Evolutionary conservation across 2,113 vertebrate species (phyloP).

Genomic region (Siniperca chuatsi): DNA sequence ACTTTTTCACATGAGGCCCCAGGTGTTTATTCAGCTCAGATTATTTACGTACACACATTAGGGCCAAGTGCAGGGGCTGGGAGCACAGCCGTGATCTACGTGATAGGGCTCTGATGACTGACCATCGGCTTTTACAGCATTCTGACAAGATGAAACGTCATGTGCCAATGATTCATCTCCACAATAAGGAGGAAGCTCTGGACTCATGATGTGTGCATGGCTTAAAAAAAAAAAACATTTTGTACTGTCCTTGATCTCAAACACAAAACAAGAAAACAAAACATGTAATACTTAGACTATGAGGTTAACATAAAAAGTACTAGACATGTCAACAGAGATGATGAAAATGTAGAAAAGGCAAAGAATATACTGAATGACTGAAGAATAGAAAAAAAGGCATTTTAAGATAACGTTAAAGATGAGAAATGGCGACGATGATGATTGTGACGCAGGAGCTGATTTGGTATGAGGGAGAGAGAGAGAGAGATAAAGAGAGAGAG

Average conservation of each 20-base stretch:
- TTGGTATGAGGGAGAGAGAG: slow-evolving; percentile 40
- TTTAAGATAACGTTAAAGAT: slow-evolving; percentile 55
- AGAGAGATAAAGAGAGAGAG: slow-evolving; percentile 13
- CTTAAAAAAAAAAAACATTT: slow-evolving; percentile 17
- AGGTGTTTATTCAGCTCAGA: slow-evolving; percentile 21
- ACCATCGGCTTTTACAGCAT: slow-evolving; percentile 72
- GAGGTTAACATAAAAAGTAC: slow-evolving; percentile 57
- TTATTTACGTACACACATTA: slow-evolving; percentile 28
- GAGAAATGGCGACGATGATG: slow-evolving; percentile 31
- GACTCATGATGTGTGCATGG: slow-evolving; percentile 64
- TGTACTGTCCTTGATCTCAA: slow-evolving; percentile 48
- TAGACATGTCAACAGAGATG: slow-evolving; percentile 31
- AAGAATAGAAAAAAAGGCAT: slow-evolving; percentile 52
- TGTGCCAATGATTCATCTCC: slow-evolving; percentile 53
- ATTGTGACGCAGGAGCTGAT: slow-evolving; percentile 62
- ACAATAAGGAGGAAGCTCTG: slow-evolving; percentile 73
- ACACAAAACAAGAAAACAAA: slow-evolving; percentile 52
- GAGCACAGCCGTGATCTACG: slow-evolving; percentile 35
- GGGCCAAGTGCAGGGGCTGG: slow-evolving; percentile 32
- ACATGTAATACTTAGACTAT: slow-evolving; percentile 52
- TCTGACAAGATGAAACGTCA: slow-evolving; percentile 49
- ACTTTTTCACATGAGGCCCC: slow-evolving; percentile 2
- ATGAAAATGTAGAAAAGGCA: slow-evolving; percentile 42
- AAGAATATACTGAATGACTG: slow-evolving; percentile 12
- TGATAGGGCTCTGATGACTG: slow-evolving; percentile 39